phyloP scores from a whole-genome alignment of 2,797 vertebrate genomes.

The Triplophysa yarkandensis region DNA sequence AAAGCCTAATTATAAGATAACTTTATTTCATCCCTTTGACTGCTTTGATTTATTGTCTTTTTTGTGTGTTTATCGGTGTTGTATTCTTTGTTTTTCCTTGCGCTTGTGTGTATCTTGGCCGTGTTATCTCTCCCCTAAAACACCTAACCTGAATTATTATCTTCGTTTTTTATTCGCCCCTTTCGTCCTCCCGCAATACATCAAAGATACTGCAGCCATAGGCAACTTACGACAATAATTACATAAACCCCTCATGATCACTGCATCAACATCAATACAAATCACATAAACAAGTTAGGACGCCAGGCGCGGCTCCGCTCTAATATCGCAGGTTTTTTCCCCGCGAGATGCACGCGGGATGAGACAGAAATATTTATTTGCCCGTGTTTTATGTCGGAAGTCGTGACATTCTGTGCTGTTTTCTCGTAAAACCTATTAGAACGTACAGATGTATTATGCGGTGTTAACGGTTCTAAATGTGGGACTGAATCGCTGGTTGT shows the following conservation, averaged over 20 bases:
- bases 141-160: constrained; percentile 26
- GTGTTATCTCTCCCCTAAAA: constrained; percentile 15
- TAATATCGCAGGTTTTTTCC: constrained; percentile 13
- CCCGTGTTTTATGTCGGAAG: not conserved
- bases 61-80: constrained; percentile 28
- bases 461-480: constrained; percentile 8
- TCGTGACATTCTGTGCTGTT: not conserved
- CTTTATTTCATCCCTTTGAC: constrained; percentile 32
- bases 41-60: constrained; percentile 46
- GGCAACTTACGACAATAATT: constrained; percentile 26
- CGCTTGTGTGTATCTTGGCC: constrained; percentile 1
- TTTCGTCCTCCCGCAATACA: constrained; percentile 17
- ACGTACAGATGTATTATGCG: constrained; percentile 2
- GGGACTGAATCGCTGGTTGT: constrained; percentile 4
- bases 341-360: not conserved
- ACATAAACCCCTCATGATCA: constrained; percentile 45
- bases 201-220: constrained; percentile 23
- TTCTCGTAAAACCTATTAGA: not conserved
- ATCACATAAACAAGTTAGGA: constrained; percentile 40
- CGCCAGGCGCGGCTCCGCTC: constrained; percentile 2
- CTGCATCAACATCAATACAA: constrained; percentile 45
- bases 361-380: constrained; percentile 31
- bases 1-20: constrained; percentile 49
- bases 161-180: not conserved
- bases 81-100: constrained; percentile 14